Base-by-base conservation (phyloP, 37 sponge, comb jelly and placozoan species). In the Beroe ovata region DNA sequence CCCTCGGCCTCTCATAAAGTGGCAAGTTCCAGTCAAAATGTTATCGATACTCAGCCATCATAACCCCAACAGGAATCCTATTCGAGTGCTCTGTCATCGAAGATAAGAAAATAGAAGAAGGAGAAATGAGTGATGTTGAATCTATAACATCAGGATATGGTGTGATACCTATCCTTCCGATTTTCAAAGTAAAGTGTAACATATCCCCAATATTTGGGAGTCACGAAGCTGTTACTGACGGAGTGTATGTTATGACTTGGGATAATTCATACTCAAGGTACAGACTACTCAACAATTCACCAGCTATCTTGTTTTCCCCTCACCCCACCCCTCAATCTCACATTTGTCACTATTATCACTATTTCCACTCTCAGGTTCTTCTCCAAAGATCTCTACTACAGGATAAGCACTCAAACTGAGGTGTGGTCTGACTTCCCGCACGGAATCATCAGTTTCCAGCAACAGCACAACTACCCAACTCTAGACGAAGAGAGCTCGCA, bases 241-340 rank as follows among this genome's bases (percentile, higher is more conserved):
- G 96, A 0, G 62, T 96, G 72, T 96, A 96, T 59, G 95, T 94
- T 42, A 94, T 96, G 47, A 88, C 91, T 32, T 96, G 89, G 88
- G 96, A 96, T 72, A 96, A 96, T 91, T 88, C 93, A n/a, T 96
- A 93, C 92, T n/a, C n/a, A n/a, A n/a, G n/a, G n/a, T n/a, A n/a
- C n/a, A n/a, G n/a, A n/a, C n/a, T n/a, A n/a, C n/a, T n/a, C n/a
- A n/a, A n/a, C n/a, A n/a, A n/a, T n/a, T n/a, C n/a, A n/a, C n/a
- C n/a, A n/a, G n/a, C n/a, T n/a, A n/a, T n/a, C n/a, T n/a, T n/a
- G n/a, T n/a, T n/a, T 19, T 58, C 18, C 59, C 59, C 59, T 58
- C 59, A 58, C 11, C 59, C 59, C 59, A 58, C 59, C 59, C 59
- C 16, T 11, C 59, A 58, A 11, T 18, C 59, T 19, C 59, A 58